phyloP scores from a whole-genome alignment of 2,888 invertebrate genomes.

The Zygothrica quintamaculata region DNA sequence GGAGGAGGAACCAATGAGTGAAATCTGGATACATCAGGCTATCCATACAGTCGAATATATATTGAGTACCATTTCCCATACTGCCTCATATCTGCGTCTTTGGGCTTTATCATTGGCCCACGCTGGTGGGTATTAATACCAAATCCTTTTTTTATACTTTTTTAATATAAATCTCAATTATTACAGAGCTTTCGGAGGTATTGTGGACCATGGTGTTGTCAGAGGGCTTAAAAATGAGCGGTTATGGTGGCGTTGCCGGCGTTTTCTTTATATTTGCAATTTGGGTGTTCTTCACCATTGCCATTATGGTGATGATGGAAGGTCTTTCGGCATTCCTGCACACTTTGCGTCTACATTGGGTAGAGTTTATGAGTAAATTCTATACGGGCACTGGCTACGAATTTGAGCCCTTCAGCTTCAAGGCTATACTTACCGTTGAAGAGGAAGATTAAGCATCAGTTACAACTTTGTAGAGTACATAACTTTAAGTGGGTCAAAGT shows the following conservation, averaged over 20 bases:
- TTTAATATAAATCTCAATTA: no score
- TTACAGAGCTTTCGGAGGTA: slow-evolving; percentile 92
- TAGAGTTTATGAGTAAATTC: slow-evolving; percentile 98
- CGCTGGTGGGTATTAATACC: slow-evolving; percentile 89
- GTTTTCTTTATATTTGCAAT: slow-evolving; percentile 94
- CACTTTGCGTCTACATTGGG: slow-evolving; percentile 98
- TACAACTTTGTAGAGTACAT: slow-evolving; percentile 21
- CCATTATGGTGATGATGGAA: slow-evolving; percentile 99
- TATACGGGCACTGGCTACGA: slow-evolving; percentile 92
- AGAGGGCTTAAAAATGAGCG: slow-evolving; percentile 88
- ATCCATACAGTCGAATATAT: slow-evolving; percentile 99
- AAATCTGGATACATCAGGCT: slow-evolving; percentile 95
- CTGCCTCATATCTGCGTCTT: slow-evolving; percentile 97
- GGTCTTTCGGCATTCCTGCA: slow-evolving; percentile 99
- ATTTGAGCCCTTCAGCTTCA: slow-evolving; percentile 94
- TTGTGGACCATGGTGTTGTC: slow-evolving; percentile 96
- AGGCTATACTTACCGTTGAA: slow-evolving; percentile 88
- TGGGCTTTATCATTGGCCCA: slow-evolving; percentile 99
- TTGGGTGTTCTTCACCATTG: slow-evolving; percentile 96
- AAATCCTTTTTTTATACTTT: no score
- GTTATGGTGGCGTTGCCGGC: slow-evolving; percentile 90
- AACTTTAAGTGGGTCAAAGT: slow-evolving; percentile 44
- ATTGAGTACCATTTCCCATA: slow-evolving; percentile 97
- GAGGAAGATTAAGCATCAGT: slow-evolving; percentile 83
- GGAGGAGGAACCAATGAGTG: slow-evolving; percentile 90